Base-by-base conservation (phyloP, 2,113 vertebrate species). In the Falcunculus frontatus region DNA sequence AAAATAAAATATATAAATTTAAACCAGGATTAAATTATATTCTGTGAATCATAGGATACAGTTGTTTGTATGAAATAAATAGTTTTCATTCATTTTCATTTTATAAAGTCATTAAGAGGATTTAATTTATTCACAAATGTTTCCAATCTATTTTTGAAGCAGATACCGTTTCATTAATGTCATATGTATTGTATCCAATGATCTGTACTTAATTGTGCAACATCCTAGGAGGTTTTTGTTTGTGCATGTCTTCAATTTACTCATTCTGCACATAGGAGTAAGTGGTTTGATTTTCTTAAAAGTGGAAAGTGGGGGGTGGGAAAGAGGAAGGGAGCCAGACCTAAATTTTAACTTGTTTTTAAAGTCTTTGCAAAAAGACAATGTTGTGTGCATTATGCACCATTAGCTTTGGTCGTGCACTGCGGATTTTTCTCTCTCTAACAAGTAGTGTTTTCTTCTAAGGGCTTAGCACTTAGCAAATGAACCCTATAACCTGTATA, bases 401-500 rank as follows among this genome's bases (percentile, higher is more conserved):
- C 96, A 96, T 97, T 95, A 96, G 97, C 56, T 96, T 79, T 93
- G 85, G 90, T 87, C 0, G 75, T 93, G 94, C 93, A 94, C 92
- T 93, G 76, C 87, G 88, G 88, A 94, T 96, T 97, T 96, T 97
- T 93, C 79, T 96, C 79, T 96, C 82, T 80, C 97, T 97, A 97
- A 95, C 92, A 96, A 91, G 89, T 82, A 93, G 60, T 92, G 95
- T 96, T 97, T 97, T 97, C 95, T 97, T 97, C 91, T 92, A 89
- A 96, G 87, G 85, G 90, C 93, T 98, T 97, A 96, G 94, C 96
- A 91, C 91, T 94, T 87, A 95, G 89, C 80, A 97, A 98, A 97
- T 98, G 97, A 98, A 97, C 96, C 96, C 89, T 96, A 92, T 97
- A 97, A 97, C 96, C 95, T 98, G 96, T 95, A 97, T 96, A 97